Conservation (phyloP, 1,140 invertebrate genomes). For the Microplitis mediator region DNA sequence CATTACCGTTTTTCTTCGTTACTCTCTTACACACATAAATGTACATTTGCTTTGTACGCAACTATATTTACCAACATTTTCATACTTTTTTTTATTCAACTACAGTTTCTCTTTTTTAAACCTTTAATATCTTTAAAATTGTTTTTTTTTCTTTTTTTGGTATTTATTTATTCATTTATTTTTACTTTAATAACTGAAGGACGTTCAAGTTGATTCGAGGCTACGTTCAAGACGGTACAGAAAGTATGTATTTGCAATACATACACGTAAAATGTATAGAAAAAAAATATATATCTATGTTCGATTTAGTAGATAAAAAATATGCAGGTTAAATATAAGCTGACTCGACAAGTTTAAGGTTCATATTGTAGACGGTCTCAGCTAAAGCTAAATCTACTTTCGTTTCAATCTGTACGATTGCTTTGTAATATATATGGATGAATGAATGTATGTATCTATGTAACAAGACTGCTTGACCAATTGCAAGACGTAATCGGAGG, state of each 20-base stretch:
- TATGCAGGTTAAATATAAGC: too few species aligned
- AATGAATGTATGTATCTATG: neutral
- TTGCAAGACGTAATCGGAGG: neutral
- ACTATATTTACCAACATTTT: neutral
- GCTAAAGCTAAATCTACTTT: conserved; percentile 15
- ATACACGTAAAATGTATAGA: too few species aligned
- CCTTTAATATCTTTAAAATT: too few species aligned
- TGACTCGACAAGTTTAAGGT: neutral
- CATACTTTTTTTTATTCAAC: neutral
- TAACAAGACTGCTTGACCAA: neutral
- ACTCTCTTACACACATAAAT: conserved; percentile 29
- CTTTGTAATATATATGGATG: conserved; percentile 18
- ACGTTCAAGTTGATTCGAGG: too few species aligned
- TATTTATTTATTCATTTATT: too few species aligned
- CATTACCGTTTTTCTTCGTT: conserved; percentile 12
- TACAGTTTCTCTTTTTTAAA: neutral
- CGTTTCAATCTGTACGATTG: conserved; percentile 30
- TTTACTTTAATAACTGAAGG: too few species aligned
- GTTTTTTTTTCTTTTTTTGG: too few species aligned
- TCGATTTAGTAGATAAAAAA: too few species aligned
- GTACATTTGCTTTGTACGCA: conserved; percentile 5
- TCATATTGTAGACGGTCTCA: conserved; percentile 5
- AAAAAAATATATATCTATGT: too few species aligned
- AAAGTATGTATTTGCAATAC: too few species aligned
- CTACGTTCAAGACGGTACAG: too few species aligned